Conservation (phyloP, 2,113 vertebrate genomes). For the Podiceps cristatus region DNA sequence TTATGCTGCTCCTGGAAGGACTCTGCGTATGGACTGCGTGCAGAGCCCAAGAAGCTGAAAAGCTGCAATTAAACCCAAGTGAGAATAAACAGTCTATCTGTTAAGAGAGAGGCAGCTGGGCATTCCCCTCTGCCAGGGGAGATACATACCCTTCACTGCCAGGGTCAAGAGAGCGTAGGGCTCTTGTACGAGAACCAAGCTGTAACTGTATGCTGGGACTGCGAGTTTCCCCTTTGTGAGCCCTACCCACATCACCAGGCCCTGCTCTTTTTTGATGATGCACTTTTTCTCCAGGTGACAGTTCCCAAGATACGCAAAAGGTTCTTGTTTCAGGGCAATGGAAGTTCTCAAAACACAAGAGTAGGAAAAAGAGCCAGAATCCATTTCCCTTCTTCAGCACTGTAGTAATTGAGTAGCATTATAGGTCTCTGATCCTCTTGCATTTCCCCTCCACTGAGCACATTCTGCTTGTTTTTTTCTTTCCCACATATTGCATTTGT, state of each 20-base stretch:
- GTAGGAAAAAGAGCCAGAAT: not conserved
- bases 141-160: not conserved
- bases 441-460: not conserved
- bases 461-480: not conserved
- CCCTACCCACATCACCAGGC: fast-evolving
- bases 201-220: fast-evolving
- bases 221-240: not conserved
- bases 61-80: not conserved
- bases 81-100: not conserved
- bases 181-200: not conserved
- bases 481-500: fast-evolving
- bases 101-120: not conserved
- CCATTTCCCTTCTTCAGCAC: not conserved
- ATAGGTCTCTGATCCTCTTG: not conserved
- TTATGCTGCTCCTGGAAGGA: not conserved
- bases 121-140: not conserved
- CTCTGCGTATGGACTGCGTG: not conserved
- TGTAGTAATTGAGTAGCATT: not conserved
- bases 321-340: not conserved
- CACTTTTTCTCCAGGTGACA: not conserved
- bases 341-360: not conserved
- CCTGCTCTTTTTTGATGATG: not conserved
- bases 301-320: too few relatives aligned
- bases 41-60: not conserved
- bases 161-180: fast-evolving